phyloP scores from a whole-genome alignment of 2,797 vertebrate species.

The Momotus momota region DNA sequence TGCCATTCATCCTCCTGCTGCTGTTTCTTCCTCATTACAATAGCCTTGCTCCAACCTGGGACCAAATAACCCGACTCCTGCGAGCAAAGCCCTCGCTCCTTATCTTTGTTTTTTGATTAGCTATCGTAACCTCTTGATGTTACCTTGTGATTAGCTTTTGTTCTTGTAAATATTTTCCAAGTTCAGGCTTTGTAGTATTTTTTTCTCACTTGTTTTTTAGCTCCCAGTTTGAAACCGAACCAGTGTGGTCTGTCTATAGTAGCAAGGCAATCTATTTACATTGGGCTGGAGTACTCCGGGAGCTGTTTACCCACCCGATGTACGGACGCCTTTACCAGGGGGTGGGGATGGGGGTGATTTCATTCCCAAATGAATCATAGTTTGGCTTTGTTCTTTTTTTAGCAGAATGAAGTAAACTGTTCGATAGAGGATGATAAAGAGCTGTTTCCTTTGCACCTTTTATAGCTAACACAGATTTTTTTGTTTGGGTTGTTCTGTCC shows the following conservation, averaged over 20 bases:
- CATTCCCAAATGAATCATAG: conserved; percentile 77
- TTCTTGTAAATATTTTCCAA: conserved; percentile 53
- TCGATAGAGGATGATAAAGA: conserved; percentile 86
- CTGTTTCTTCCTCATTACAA: neutral
- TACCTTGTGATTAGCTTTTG: conserved; percentile 9
- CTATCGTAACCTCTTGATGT: neutral
- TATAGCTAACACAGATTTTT: conserved; percentile 78
- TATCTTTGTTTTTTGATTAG: neutral
- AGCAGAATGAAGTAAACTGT: conserved; percentile 85
- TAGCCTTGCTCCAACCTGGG: neutral
- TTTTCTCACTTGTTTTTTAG: conserved; percentile 64
- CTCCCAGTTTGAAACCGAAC: conserved; percentile 59
- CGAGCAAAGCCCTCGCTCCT: neutral
- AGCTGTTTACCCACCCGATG: conserved; percentile 76
- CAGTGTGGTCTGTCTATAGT: conserved; percentile 65
- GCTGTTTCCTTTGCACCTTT: conserved; percentile 88
- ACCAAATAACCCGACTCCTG: neutral
- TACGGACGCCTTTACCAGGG: conserved; percentile 68
- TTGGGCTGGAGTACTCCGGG: conserved; percentile 58
- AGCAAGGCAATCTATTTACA: conserved; percentile 77
- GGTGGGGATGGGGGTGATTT: conserved; percentile 68
- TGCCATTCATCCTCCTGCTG: neutral
- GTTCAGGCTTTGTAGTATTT: conserved; percentile 34
- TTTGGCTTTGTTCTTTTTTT: conserved; percentile 68
- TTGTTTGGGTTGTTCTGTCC: conserved; percentile 86